These are phyloP conservation scores for Onchidella celtica DNA, from an alignment of 2,888 invertebrate genomes.

Conservation along the genomic window DNA sequence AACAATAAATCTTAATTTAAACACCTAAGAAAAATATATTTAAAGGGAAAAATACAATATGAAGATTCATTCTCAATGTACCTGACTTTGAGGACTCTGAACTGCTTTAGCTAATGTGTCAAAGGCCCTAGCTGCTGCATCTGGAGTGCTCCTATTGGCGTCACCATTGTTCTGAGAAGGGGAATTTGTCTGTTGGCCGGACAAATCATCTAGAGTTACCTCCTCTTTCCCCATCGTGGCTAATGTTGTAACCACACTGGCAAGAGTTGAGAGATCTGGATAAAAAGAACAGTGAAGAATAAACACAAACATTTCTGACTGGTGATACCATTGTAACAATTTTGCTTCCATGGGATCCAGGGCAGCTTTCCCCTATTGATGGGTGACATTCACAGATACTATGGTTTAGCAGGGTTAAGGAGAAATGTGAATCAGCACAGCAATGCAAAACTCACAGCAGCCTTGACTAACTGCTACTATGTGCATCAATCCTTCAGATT, in stretches of 20 bases:
- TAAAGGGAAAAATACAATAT: no score
- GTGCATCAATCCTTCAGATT: no score
- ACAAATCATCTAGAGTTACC: slow-evolving; percentile 53
- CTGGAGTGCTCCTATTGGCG: slow-evolving; percentile 61
- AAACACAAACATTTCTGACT: background rate
- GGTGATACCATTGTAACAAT: no score
- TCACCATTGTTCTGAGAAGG: slow-evolving; percentile 53
- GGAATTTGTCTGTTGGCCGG: slow-evolving; percentile 33
- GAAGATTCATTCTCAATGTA: slow-evolving; percentile 28
- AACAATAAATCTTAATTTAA: no score
- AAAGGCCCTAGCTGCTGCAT: slow-evolving; percentile 86
- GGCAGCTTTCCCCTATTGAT: no score
- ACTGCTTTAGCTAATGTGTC: slow-evolving; percentile 85
- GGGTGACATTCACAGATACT: no score
- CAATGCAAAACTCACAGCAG: no score
- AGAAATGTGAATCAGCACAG: no score
- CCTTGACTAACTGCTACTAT: no score
- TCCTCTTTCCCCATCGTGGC: slow-evolving; percentile 79
- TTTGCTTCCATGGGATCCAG: no score
- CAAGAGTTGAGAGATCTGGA: slow-evolving; percentile 81
- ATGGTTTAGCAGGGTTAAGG: no score
- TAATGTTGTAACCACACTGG: slow-evolving; percentile 81
- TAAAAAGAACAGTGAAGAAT: background rate
- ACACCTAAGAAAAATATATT: no score
- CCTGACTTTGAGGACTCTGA: slow-evolving; percentile 62